phyloP scores from a whole-genome alignment of 2,113 vertebrate genomes.

The Catharus bicknelli region DNA sequence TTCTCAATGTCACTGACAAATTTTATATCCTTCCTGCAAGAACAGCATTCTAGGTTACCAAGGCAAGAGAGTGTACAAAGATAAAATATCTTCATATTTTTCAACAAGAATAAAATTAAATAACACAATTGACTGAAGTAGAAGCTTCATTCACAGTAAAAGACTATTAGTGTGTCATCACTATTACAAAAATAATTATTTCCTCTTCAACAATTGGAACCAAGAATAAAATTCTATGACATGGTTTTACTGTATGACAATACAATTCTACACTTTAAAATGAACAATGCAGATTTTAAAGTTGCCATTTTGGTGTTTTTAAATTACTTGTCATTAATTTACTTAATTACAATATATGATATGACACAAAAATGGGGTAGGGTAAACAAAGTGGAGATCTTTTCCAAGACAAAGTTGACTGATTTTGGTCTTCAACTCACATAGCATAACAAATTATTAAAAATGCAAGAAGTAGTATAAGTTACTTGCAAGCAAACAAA shows the following conservation, averaged over 20 bases:
- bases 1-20: slow-evolving; percentile 93
- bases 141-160: background rate
- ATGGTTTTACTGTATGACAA: background rate
- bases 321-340: background rate
- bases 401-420: background rate
- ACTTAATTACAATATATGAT: background rate
- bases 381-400: background rate
- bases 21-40: slow-evolving; percentile 90
- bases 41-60: slow-evolving; percentile 21
- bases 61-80: background rate
- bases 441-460: background rate
- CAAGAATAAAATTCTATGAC: background rate
- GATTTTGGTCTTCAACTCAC: background rate
- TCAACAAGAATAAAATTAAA: background rate
- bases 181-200: background rate
- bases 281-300: background rate
- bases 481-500: background rate
- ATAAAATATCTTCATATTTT: background rate
- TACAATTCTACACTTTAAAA: background rate
- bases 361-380: background rate
- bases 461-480: background rate
- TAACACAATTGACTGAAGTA: background rate
- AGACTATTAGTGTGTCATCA: background rate
- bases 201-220: background rate
- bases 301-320: background rate